These are phyloP conservation scores for Teinopalpus imperialis DNA, from an alignment of 2,888 invertebrate genomes.

Conservation along the genomic window DNA sequence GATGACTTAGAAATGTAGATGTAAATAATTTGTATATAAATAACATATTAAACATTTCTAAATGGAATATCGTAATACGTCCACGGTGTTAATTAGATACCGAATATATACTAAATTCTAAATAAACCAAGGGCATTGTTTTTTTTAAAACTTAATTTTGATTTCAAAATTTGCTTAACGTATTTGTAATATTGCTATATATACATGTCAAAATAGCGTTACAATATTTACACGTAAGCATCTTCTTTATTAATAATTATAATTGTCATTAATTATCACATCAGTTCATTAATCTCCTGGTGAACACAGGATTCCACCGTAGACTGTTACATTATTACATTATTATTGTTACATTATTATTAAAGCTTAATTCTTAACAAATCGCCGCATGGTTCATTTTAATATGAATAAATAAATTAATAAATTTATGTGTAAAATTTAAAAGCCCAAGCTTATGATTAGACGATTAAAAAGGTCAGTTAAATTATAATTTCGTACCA, in stretches of 20 bases:
- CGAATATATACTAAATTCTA: slow-evolving; percentile 10
- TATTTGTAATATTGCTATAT: slow-evolving; percentile 2
- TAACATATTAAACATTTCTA: slow-evolving; percentile 33
- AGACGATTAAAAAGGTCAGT: slow-evolving; percentile 22
- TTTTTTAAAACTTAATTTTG: neutral
- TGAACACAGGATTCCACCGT: too few relatives aligned
- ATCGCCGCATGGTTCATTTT: too few relatives aligned
- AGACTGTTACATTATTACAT: too few relatives aligned
- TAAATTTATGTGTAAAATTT: slow-evolving; percentile 28
- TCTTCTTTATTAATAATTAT: too few relatives aligned
- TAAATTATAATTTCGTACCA: too few relatives aligned
- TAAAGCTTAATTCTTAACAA: too few relatives aligned
- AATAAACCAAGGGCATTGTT: neutral
- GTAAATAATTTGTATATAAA: slow-evolving; percentile 34
- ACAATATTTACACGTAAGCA: too few relatives aligned
- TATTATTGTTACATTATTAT: too few relatives aligned
- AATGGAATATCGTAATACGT: slow-evolving; percentile 67
- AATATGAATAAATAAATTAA: neutral
- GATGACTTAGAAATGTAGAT: slow-evolving; percentile 25
- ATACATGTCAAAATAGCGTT: too few relatives aligned
- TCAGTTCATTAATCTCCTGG: too few relatives aligned
- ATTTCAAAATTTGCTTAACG: too few relatives aligned
- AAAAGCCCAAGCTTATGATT: slow-evolving; percentile 45
- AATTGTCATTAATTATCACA: too few relatives aligned
- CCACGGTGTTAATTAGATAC: slow-evolving; percentile 53